A percentile compares a stretch with the other conserved stretches of the same genome.
Conservation (phyloP, 2,888 invertebrate genomes). For the Drosophila suboccidentalis region DNA sequence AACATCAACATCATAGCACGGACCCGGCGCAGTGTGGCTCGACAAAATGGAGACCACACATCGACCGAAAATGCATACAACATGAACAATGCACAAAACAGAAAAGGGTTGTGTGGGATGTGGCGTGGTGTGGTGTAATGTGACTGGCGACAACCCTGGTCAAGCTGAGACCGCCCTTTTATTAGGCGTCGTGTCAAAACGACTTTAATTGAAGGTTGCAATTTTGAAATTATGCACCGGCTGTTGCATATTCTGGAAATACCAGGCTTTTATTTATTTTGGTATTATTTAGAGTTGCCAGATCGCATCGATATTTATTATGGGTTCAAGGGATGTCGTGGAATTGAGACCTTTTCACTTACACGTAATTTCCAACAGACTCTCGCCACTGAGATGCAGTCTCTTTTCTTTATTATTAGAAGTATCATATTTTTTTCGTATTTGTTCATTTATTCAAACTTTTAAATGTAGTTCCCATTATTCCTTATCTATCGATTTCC, state of each 20-base stretch:
- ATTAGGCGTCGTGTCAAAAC: conserved; percentile 45
- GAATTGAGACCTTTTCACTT: neutral
- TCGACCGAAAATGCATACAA: conserved; percentile 74
- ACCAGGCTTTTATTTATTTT: neutral
- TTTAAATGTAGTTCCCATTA: neutral
- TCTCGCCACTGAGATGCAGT: neutral
- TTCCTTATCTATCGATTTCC: neutral
- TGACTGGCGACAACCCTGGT: conserved; percentile 37
- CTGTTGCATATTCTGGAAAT: conserved; percentile 13
- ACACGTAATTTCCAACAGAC: too few species aligned
- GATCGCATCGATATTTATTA: neutral
- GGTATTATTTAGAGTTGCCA: neutral
- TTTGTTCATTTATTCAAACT: neutral
- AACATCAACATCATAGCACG: conserved; percentile 19
- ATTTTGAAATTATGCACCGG: conserved; percentile 59
- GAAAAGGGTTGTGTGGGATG: conserved; percentile 10
- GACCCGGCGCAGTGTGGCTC: conserved; percentile 26
- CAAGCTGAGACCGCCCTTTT: conserved; percentile 39
- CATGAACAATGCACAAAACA: conserved; percentile 56
- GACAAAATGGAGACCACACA: conserved; percentile 69
- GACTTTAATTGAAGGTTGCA: conserved; percentile 64
- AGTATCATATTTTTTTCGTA: neutral
- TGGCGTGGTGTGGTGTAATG: neutral
- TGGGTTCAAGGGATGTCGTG: neutral
- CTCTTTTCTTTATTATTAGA: neutral